Evolutionary conservation across 2,888 invertebrate species (phyloP).

Genomic region (Pseudococcus jackbeardsleyi): DNA sequence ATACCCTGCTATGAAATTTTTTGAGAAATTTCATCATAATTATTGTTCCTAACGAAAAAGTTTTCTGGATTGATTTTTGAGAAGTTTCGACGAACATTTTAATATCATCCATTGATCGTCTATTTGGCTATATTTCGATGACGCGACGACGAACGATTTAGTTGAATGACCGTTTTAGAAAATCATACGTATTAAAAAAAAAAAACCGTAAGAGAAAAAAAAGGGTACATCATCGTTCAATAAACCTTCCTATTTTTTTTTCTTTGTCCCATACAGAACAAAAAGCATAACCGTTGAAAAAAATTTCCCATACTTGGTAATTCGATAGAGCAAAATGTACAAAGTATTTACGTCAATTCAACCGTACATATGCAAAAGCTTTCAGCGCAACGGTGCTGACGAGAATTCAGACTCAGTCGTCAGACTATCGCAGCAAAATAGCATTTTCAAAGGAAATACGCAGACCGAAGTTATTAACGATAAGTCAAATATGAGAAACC

Average conservation of each 20-base stretch:
- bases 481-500: slow-evolving; percentile 34
- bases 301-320: slow-evolving; percentile 15
- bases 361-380: slow-evolving; percentile 6
- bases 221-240: background rate
- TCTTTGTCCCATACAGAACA: background rate
- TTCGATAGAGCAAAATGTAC: background rate
- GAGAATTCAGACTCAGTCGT: background rate
- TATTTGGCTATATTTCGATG: background rate
- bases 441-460: background rate
- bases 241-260: background rate
- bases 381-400: background rate
- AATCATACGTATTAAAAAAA: background rate
- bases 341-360: slow-evolving; percentile 40
- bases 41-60: no score
- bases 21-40: no score
- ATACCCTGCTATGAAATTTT: no score
- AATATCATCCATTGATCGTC: background rate
- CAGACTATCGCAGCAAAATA: background rate
- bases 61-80: no score
- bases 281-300: slow-evolving; percentile 27
- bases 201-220: background rate
- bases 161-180: background rate
- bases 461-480: slow-evolving; percentile 13
- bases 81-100: no score
- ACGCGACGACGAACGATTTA: background rate